phyloP scores from a whole-genome alignment of 2,797 vertebrate species.

The Pseudomugil gertrudae region DNA sequence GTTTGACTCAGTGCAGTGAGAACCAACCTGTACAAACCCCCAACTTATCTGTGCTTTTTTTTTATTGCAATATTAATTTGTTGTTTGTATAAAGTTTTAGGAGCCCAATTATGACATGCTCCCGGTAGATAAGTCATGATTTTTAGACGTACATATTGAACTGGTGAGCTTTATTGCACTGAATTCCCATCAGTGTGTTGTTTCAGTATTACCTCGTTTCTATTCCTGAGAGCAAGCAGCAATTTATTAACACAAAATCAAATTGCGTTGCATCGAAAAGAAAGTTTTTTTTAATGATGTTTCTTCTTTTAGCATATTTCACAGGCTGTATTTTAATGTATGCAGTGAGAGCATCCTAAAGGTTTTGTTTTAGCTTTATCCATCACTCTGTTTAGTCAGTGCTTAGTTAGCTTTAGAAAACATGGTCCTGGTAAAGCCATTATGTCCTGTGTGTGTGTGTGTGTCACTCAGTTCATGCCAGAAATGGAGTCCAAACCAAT shows the following conservation, averaged over 20 bases:
- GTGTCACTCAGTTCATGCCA: conserved; percentile 30
- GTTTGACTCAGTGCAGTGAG: too few relatives aligned
- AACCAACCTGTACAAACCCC: too few relatives aligned
- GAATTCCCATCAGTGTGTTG: conserved; percentile 22
- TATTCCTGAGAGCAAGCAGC: conserved; percentile 26
- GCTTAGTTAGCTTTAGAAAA: conserved; percentile 56
- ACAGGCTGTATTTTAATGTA: background rate
- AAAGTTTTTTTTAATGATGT: conserved; percentile 12
- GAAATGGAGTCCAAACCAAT: conserved; percentile 60
- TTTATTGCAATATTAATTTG: too few relatives aligned
- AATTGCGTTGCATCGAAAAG: background rate
- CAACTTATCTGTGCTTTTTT: background rate
- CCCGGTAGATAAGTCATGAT: background rate
- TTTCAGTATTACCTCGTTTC: conserved; percentile 8
- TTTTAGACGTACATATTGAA: conserved; percentile 51
- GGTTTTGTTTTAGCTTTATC: conserved; percentile 47
- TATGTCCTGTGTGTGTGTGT: conserved; percentile 31
- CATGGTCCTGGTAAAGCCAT: conserved; percentile 42
- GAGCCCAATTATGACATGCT: conserved; percentile 12
- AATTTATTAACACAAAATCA: conserved; percentile 53
- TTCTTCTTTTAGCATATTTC: background rate
- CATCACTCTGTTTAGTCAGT: conserved; percentile 51
- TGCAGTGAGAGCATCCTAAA: conserved; percentile 5
- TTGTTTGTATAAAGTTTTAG: background rate
- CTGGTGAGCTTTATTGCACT: conserved; percentile 46